phyloP scores from a whole-genome alignment of 2,113 vertebrate species.

The Chlamydotis undulata region DNA sequence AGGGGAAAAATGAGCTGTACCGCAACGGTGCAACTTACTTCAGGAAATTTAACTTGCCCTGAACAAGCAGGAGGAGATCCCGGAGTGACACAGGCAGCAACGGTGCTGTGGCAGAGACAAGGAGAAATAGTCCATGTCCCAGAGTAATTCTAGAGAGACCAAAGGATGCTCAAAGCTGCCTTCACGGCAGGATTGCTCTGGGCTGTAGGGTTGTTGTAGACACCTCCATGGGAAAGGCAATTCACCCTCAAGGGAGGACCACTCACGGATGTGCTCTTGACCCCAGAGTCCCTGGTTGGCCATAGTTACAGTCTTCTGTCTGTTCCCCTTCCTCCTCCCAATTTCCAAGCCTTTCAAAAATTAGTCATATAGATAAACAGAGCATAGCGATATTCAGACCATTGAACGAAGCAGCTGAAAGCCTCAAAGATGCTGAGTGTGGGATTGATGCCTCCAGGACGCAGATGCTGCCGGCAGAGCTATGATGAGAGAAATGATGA shows the following conservation, averaged over 20 bases:
- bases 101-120: neutral
- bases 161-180: neutral
- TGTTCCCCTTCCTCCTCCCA: neutral
- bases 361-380: neutral
- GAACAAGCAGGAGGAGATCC: neutral
- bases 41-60: neutral
- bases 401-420: neutral
- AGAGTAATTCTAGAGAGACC: no score
- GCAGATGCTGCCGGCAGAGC: neutral
- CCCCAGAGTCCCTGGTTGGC: rapidly evolving
- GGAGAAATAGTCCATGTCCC: neutral
- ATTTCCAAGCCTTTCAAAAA: neutral
- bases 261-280: neutral
- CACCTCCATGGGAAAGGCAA: neutral
- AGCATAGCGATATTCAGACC: neutral
- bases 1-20: neutral
- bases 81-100: neutral
- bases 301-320: neutral
- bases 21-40: neutral
- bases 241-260: neutral
- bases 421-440: neutral
- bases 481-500: neutral
- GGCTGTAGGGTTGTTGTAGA: neutral
- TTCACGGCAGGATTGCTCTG: no score
- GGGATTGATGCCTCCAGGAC: neutral